Evolutionary conservation across 2,888 invertebrate genomes (phyloP).

Genomic region (Clivina fossor): DNA sequence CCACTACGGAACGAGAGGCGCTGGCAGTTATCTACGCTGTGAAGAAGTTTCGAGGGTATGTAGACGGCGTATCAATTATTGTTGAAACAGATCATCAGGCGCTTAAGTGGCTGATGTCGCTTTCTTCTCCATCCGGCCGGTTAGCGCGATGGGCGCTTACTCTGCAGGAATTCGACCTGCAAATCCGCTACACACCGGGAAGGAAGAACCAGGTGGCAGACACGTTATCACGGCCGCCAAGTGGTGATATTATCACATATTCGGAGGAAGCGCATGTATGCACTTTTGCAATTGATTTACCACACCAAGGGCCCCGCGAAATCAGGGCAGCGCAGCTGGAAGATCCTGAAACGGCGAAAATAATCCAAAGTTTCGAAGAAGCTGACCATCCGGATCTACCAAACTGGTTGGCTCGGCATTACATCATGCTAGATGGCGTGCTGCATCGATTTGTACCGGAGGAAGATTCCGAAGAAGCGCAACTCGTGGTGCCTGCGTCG

Average conservation of each 20-base stretch:
- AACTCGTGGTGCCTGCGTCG: no score
- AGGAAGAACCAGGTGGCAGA: slow-evolving; percentile 47
- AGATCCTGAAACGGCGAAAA: slow-evolving; percentile 39
- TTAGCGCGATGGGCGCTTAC: slow-evolving; percentile 50
- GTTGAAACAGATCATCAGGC: slow-evolving; percentile 51
- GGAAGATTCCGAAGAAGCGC: no score
- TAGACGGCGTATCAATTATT: slow-evolving; percentile 45
- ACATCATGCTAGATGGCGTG: no score
- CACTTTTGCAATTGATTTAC: no score
- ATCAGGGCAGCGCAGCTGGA: slow-evolving; percentile 36
- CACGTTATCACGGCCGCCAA: slow-evolving; percentile 43
- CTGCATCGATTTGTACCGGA: no score
- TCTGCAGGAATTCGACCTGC: slow-evolving; percentile 46
- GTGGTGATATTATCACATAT: no score
- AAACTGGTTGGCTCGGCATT: no score
- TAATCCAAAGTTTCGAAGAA: slow-evolving; percentile 36
- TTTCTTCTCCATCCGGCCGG: slow-evolving; percentile 48
- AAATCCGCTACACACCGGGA: slow-evolving; percentile 47
- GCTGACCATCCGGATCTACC: no score
- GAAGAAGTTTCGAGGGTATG: slow-evolving; percentile 47
- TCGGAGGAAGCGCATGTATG: no score
- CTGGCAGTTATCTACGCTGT: slow-evolving; percentile 45
- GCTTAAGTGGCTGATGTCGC: slow-evolving; percentile 49
- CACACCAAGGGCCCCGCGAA: no score
- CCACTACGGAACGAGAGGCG: slow-evolving; percentile 44